Evolutionary conservation across 2,113 vertebrate genomes (phyloP).

Genomic region (Tyrannus savana): DNA sequence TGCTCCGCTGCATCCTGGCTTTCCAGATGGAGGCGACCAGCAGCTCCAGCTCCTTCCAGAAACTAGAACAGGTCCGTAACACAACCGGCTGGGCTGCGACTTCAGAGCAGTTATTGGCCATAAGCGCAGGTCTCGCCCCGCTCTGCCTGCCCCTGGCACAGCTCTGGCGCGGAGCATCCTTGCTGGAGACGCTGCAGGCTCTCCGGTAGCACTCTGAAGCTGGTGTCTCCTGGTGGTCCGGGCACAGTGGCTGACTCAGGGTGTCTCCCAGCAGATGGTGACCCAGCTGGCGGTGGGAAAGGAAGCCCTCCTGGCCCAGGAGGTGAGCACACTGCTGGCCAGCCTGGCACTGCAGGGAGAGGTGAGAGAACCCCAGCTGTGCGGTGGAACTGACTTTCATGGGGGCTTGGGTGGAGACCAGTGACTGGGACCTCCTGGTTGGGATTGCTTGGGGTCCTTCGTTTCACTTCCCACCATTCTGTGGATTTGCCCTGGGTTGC

Average conservation of each 20-base stretch:
- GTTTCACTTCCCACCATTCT: background rate
- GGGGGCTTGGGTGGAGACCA: background rate
- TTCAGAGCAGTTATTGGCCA: background rate
- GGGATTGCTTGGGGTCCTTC: background rate
- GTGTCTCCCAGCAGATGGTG: slow-evolving; percentile 2
- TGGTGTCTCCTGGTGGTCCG: rapidly evolving
- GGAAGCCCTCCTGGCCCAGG: slow-evolving; percentile 31
- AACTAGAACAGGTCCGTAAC: slow-evolving; percentile 82
- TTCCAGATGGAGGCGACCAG: slow-evolving; percentile 77
- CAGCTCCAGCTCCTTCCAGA: slow-evolving; percentile 82
- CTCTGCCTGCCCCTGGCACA: background rate
- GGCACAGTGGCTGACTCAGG: background rate
- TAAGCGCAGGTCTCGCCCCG: background rate
- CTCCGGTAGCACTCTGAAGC: rapidly evolving
- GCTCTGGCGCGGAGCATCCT: background rate
- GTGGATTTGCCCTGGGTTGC: background rate
- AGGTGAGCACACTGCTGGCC: background rate
- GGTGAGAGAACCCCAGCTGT: background rate
- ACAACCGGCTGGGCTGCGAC: rapidly evolving
- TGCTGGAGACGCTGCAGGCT: background rate
- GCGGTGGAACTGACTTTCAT: rapidly evolving
- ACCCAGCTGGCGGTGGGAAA: slow-evolving; percentile 24
- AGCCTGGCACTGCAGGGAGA: background rate
- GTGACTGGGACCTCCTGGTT: background rate
- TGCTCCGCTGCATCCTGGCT: slow-evolving; percentile 79